These are phyloP conservation scores for Diarsia rubi DNA, from an alignment of 2,888 invertebrate genomes.

Conservation along the genomic window DNA sequence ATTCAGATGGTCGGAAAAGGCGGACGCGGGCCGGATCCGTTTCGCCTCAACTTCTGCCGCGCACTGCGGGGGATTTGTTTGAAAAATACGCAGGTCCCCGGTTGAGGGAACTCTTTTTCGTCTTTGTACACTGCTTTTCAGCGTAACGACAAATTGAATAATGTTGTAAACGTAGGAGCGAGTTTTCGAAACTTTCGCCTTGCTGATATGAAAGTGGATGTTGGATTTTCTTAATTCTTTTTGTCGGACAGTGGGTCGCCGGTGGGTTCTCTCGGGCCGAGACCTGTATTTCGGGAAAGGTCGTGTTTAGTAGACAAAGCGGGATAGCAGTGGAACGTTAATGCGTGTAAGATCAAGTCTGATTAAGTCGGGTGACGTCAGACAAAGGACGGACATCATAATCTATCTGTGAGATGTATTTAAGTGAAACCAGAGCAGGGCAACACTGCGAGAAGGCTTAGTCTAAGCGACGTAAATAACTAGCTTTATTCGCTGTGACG, in stretches of 20 bases:
- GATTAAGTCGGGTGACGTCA: slow-evolving; percentile 60
- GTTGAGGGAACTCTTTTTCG: slow-evolving; percentile 76
- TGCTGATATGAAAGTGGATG: slow-evolving; percentile 61
- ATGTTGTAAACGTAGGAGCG: slow-evolving; percentile 76
- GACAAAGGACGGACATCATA: slow-evolving; percentile 66
- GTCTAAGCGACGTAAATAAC: slow-evolving; percentile 49
- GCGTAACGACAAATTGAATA: slow-evolving; percentile 86
- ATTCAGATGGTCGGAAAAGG: slow-evolving; percentile 90
- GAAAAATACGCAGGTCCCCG: slow-evolving; percentile 85
- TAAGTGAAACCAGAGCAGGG: slow-evolving; percentile 65
- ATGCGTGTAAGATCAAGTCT: slow-evolving; percentile 61
- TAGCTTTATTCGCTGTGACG: slow-evolving; percentile 29
- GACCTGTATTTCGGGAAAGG: slow-evolving; percentile 32
- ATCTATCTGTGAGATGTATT: slow-evolving; percentile 64
- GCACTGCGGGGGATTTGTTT: slow-evolving; percentile 81
- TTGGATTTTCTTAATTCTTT: slow-evolving; percentile 65
- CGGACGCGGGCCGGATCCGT: slow-evolving; percentile 79
- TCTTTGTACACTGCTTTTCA: slow-evolving; percentile 78
- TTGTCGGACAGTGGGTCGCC: slow-evolving; percentile 56
- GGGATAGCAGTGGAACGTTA: slow-evolving; percentile 43
- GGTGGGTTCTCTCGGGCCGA: slow-evolving; percentile 18
- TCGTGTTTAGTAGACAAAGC: slow-evolving; percentile 56
- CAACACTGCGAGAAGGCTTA: slow-evolving; percentile 50
- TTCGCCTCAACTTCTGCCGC: slow-evolving; percentile 83
- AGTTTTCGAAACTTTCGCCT: slow-evolving; percentile 69